These are phyloP conservation scores for Apamea sordens DNA, from an alignment of 2,888 invertebrate species.

Conservation along the genomic window DNA sequence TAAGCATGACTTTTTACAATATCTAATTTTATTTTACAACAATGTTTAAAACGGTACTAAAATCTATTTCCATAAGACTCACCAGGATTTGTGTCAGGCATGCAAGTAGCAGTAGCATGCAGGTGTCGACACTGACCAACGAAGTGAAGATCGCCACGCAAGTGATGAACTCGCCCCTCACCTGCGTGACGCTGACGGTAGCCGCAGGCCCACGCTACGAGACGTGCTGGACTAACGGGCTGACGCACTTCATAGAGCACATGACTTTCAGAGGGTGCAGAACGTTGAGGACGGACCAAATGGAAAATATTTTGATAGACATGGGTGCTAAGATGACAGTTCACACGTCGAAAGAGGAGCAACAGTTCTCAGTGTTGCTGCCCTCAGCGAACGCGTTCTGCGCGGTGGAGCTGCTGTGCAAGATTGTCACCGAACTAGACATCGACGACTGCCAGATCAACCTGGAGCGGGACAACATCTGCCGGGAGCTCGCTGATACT, in stretches of 20 bases:
- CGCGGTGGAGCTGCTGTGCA: slow-evolving; percentile 70
- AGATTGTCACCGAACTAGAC: slow-evolving; percentile 72
- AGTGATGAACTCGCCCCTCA: slow-evolving; percentile 68
- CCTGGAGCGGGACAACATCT: slow-evolving; percentile 74
- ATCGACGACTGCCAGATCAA: slow-evolving; percentile 73
- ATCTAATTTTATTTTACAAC: slow-evolving; percentile 17
- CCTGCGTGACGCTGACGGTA: slow-evolving; percentile 75
- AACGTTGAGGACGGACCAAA: slow-evolving; percentile 54
- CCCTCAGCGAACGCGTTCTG: slow-evolving; percentile 55
- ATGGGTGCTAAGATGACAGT: slow-evolving; percentile 73
- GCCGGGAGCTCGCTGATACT: slow-evolving; percentile 76
- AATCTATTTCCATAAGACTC: slow-evolving; percentile 1
- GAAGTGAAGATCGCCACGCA: slow-evolving; percentile 80
- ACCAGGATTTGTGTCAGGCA: neutral
- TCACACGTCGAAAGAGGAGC: slow-evolving; percentile 78
- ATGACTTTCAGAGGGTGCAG: slow-evolving; percentile 79
- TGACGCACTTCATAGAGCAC: slow-evolving; percentile 83
- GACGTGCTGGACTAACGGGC: slow-evolving; percentile 76
- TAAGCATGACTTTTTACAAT: slow-evolving; percentile 27
- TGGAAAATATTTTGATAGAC: slow-evolving; percentile 66
- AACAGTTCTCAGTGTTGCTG: slow-evolving; percentile 74
- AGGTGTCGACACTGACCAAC: slow-evolving; percentile 69
- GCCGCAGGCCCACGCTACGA: slow-evolving; percentile 82
- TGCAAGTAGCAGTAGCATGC: neutral
- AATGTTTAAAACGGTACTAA: slow-evolving; percentile 49